Evolutionary conservation across 2,888 invertebrate genomes (phyloP).

Genomic region (Lasioglossum figueresi): DNA sequence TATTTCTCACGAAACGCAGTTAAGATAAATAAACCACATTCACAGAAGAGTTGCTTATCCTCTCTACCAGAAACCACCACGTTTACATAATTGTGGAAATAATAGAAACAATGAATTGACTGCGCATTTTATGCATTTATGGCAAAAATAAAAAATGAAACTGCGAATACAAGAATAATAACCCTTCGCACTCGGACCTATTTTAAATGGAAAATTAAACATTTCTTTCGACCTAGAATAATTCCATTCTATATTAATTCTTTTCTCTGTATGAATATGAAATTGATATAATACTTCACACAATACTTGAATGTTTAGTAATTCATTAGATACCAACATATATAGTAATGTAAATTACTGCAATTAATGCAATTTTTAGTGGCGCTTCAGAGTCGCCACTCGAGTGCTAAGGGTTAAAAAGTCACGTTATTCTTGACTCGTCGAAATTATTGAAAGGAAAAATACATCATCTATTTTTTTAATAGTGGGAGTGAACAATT

Average conservation of each 20-base stretch:
- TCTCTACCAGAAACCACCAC: neutral
- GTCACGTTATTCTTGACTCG: neutral
- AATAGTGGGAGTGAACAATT: neutral
- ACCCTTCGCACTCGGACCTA: too few relatives aligned
- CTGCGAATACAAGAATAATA: neutral
- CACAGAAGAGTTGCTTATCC: neutral
- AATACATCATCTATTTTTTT: neutral
- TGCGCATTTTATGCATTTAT: neutral
- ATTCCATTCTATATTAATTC: too few relatives aligned
- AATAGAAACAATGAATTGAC: neutral
- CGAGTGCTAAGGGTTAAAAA: too few relatives aligned
- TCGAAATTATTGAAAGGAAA: neutral
- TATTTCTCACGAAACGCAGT: neutral
- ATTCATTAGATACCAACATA: too few relatives aligned
- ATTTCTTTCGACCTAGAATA: too few relatives aligned
- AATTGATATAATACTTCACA: too few relatives aligned
- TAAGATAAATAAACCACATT: neutral
- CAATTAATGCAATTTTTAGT: too few relatives aligned
- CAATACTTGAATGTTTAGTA: too few relatives aligned
- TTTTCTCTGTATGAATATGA: too few relatives aligned
- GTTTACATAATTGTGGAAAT: neutral
- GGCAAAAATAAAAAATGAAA: neutral
- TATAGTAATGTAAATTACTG: too few relatives aligned
- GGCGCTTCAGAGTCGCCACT: too few relatives aligned
- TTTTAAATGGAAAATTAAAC: too few relatives aligned